phyloP scores from a whole-genome alignment of 2,113 vertebrate species.

The Oreochromis spilurus region DNA sequence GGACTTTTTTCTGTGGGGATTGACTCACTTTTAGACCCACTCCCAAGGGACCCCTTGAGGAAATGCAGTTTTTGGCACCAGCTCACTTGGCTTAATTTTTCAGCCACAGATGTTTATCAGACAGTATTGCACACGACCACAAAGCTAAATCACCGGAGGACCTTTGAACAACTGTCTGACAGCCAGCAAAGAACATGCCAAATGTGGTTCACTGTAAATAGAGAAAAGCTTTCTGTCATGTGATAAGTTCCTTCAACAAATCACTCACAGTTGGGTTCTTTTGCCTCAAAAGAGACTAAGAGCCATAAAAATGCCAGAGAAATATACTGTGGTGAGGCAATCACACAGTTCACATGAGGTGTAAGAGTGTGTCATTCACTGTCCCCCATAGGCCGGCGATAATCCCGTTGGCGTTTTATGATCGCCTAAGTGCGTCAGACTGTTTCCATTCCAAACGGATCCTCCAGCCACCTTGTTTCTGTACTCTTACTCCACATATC shows the following conservation, averaged over 20 bases:
- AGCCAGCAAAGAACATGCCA: not conserved
- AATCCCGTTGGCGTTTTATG: slow-evolving; percentile 53
- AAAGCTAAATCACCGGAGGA: not conserved
- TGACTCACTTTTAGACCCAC: not conserved
- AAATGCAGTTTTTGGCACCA: not conserved
- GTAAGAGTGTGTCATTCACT: slow-evolving; percentile 17
- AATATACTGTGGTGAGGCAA: not conserved
- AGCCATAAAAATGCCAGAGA: not conserved
- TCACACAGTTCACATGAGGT: not conserved
- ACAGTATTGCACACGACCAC: not conserved
- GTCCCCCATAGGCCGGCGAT: not conserved
- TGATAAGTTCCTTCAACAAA: not conserved
- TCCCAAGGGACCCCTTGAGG: not conserved
- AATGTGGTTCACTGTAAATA: not conserved
- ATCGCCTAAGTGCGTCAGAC: slow-evolving; percentile 56
- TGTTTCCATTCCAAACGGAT: slow-evolving; percentile 46
- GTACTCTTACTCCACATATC: slow-evolving; percentile 1
- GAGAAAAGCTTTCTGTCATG: not conserved
- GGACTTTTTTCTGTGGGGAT: not conserved
- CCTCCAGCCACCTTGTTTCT: slow-evolving; percentile 20
- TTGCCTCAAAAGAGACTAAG: not conserved
- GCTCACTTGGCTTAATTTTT: not conserved
- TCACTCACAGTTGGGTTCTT: not conserved
- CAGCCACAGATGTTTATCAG: not conserved
- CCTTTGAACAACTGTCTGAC: not conserved